phyloP scores from a whole-genome alignment of 2,888 invertebrate species.

The Ypsolopha scabrella region DNA sequence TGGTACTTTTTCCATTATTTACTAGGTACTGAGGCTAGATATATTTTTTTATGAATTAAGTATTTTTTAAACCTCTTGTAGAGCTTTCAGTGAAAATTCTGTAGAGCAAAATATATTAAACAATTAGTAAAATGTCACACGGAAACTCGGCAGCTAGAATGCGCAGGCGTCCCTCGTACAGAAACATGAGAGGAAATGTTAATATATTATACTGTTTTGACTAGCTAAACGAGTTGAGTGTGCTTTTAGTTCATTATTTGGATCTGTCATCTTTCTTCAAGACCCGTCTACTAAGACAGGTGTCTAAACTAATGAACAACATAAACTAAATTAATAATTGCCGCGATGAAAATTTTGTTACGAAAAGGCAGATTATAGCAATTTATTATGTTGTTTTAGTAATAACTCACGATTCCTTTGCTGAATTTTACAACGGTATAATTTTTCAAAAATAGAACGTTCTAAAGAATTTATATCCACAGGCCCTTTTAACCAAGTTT shows the following conservation, averaged over 20 bases:
- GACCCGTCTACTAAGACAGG: not conserved
- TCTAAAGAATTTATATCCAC: too few relatives aligned
- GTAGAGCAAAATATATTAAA: conserved; percentile 6
- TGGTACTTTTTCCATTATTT: too few relatives aligned
- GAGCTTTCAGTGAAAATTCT: not conserved
- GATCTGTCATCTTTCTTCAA: conserved; percentile 12
- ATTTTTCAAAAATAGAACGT: too few relatives aligned
- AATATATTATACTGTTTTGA: conserved; percentile 19
- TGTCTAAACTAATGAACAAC: not conserved
- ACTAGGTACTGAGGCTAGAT: too few relatives aligned
- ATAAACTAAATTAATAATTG: not conserved
- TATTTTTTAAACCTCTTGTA: too few relatives aligned
- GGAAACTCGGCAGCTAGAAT: conserved; percentile 3
- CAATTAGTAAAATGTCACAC: conserved; percentile 12
- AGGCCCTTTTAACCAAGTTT: too few relatives aligned
- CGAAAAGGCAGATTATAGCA: not conserved
- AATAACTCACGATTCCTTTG: too few relatives aligned
- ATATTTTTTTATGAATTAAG: too few relatives aligned
- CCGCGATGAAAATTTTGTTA: conserved; percentile 7
- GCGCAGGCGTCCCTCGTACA: too few relatives aligned
- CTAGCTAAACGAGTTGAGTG: conserved; percentile 14
- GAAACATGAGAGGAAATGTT: not conserved
- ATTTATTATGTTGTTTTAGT: too few relatives aligned
- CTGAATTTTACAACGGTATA: too few relatives aligned
- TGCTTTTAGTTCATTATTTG: conserved; percentile 13